These are phyloP conservation scores for Pristionchus mayeri DNA, from an alignment of 2,888 invertebrate genomes.

Conservation along the genomic window DNA sequence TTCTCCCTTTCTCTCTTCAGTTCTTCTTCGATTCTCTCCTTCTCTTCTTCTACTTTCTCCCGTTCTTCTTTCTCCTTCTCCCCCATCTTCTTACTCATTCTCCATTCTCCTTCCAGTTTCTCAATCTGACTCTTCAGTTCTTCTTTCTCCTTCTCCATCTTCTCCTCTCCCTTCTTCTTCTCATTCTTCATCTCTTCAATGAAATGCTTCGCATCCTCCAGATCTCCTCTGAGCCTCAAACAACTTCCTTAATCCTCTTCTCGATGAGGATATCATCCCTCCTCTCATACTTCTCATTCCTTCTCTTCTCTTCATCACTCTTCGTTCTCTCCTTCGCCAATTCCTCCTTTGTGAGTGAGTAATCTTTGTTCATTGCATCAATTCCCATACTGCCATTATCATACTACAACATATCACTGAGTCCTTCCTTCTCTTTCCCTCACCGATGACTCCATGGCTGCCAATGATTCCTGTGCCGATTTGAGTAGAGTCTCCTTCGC, in stretches of 20 bases:
- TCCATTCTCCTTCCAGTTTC: slow-evolving; percentile 9
- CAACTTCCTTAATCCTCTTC: neutral
- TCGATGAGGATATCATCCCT: neutral
- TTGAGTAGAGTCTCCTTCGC: slow-evolving; percentile 19
- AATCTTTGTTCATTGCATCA: slow-evolving; percentile 7
- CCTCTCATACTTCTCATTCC: slow-evolving; percentile 7
- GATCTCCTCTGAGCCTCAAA: neutral
- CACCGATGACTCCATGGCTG: slow-evolving; percentile 40
- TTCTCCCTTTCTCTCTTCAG: neutral
- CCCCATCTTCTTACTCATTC: neutral
- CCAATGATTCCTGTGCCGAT: neutral
- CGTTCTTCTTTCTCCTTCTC: neutral
- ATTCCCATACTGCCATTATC: neutral
- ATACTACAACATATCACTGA: neutral
- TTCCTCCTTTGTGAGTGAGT: slow-evolving; percentile 22
- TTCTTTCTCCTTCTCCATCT: neutral
- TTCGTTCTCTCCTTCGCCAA: neutral
- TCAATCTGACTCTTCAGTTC: neutral
- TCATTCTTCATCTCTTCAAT: slow-evolving; percentile 23
- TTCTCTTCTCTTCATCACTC: slow-evolving; percentile 1
- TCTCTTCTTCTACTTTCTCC: slow-evolving; percentile 5
- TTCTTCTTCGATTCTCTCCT: neutral
- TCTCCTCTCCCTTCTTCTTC: neutral
- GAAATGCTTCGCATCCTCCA: neutral
- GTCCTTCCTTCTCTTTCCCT: neutral